These are phyloP conservation scores for Antechinus flavipes DNA, from an alignment of 2,113 vertebrate species.

Conservation along the genomic window DNA sequence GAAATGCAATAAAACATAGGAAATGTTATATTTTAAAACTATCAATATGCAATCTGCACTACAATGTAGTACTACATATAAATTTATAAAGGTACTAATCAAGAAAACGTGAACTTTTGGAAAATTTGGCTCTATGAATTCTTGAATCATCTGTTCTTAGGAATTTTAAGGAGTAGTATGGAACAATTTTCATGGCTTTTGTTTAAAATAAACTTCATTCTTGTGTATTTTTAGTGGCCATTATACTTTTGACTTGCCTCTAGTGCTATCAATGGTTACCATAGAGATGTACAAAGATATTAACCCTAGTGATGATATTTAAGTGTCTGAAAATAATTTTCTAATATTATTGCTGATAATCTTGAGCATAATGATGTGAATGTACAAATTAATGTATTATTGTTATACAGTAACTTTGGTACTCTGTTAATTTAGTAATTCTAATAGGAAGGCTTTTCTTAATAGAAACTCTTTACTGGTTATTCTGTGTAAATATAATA, in stretches of 20 bases:
- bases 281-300: constrained; percentile 41
- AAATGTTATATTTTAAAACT: background rate
- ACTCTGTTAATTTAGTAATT: background rate
- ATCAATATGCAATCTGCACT: background rate
- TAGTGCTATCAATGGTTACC: constrained; percentile 16
- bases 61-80: background rate
- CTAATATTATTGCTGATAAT: constrained; percentile 17
- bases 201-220: constrained; percentile 35
- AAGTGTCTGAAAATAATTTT: constrained; percentile 48
- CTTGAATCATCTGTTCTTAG: constrained; percentile 27
- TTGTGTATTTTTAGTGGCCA: constrained; percentile 15
- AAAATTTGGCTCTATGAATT: constrained; percentile 9
- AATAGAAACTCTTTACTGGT: background rate
- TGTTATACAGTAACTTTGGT: background rate
- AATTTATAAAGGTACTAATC: constrained; percentile 1
- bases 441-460: background rate
- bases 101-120: constrained; percentile 1
- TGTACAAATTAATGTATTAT: background rate
- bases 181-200: background rate
- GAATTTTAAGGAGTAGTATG: constrained; percentile 27
- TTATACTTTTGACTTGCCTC: constrained; percentile 19
- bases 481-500: background rate
- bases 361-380: constrained; percentile 7
- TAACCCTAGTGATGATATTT: constrained; percentile 30
- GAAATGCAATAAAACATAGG: background rate